A percentile compares a stretch with the other conserved stretches of the same genome.
Conservation (phyloP, 2,113 vertebrate genomes). For the Odontesthes bonariensis region DNA sequence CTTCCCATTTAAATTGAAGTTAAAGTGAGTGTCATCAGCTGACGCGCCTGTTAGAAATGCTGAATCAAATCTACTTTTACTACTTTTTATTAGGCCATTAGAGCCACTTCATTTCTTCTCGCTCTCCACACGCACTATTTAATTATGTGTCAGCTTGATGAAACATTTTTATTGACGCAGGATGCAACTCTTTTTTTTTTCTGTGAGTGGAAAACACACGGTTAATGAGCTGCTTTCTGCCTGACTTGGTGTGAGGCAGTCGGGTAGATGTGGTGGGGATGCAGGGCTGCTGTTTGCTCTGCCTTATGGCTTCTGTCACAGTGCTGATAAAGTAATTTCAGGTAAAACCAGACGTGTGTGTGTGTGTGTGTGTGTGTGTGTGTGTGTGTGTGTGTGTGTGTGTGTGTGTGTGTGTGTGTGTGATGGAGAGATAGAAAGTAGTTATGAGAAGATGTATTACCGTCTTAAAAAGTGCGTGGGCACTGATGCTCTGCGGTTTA, state of each 20-base stretch:
- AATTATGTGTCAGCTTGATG: constrained; percentile 64
- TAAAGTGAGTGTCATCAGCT: constrained; percentile 28
- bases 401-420: constrained; percentile 17
- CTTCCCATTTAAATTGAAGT: neutral
- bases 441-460: constrained; percentile 68
- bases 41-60: constrained; percentile 41
- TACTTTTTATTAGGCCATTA: constrained; percentile 70
- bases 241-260: constrained; percentile 36
- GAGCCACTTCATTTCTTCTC: constrained; percentile 60
- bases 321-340: constrained; percentile 64
- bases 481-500: constrained; percentile 65
- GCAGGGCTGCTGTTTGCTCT: constrained; percentile 26
- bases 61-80: constrained; percentile 55
- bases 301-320: constrained; percentile 54
- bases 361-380: constrained; percentile 6
- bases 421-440: constrained; percentile 20
- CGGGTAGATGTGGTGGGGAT: constrained; percentile 39
- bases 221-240: constrained; percentile 36
- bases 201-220: constrained; percentile 21
- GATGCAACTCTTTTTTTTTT: constrained; percentile 22
- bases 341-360: constrained; percentile 40
- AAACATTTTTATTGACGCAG: constrained; percentile 50
- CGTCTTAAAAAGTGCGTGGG: constrained; percentile 58
- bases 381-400: constrained; percentile 23
- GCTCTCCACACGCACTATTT: constrained; percentile 54